Conservation (phyloP, 2,797 vertebrate species). For the Amphiprion clarkii region DNA sequence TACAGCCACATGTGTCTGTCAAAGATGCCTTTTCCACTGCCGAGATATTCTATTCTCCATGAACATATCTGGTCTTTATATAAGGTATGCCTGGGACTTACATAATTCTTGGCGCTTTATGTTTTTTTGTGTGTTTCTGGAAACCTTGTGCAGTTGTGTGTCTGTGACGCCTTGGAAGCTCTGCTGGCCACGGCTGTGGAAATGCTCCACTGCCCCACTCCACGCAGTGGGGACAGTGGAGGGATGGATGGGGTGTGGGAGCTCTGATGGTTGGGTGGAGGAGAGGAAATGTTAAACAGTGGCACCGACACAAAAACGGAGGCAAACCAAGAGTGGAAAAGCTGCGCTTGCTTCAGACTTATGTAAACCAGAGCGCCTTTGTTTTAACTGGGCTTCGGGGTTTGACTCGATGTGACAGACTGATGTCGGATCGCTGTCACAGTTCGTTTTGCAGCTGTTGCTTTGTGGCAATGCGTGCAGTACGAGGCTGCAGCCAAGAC, state of each 20-base stretch:
- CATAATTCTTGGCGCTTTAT: conserved; percentile 61
- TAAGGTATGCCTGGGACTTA: conserved; percentile 63
- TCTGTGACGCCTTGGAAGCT: conserved; percentile 69
- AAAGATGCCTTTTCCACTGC: conserved; percentile 60
- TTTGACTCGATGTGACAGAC: conserved; percentile 22
- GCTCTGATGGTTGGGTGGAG: conserved; percentile 55
- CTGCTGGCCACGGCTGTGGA: conserved; percentile 76
- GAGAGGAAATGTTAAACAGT: conserved; percentile 52
- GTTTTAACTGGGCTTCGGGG: conserved; percentile 27
- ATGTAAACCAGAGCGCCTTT: conserved; percentile 51
- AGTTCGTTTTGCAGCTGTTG: conserved; percentile 14
- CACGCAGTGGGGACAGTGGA: conserved; percentile 56
- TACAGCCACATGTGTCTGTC: conserved; percentile 6
- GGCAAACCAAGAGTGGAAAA: conserved; percentile 57
- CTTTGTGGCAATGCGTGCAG: not conserved
- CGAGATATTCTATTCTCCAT: conserved; percentile 56
- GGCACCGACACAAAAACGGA: conserved; percentile 36
- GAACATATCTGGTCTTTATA: conserved; percentile 65
- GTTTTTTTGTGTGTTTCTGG: conserved; percentile 30
- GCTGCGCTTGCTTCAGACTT: conserved; percentile 45
- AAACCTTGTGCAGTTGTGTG: conserved; percentile 26
- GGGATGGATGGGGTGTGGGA: conserved; percentile 14
- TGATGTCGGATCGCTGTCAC: conserved; percentile 38
- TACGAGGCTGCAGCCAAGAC: not conserved
- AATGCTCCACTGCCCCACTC: conserved; percentile 73